Evolutionary conservation across 2,797 vertebrate species (phyloP).

Genomic region (Sternarchorhynchus goeldii): DNA sequence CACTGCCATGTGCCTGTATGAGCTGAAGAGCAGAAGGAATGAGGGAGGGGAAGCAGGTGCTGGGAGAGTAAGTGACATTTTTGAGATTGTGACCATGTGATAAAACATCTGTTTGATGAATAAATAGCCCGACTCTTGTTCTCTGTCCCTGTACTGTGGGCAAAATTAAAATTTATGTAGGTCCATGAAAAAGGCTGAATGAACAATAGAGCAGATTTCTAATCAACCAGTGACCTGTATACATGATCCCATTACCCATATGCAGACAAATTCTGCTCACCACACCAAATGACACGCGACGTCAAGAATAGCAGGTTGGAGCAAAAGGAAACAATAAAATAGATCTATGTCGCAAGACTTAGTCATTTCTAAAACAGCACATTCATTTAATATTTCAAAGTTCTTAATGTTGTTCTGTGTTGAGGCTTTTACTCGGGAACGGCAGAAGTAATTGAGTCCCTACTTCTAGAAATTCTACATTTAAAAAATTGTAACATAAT

Average conservation of each 20-base stretch:
- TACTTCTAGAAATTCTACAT: too few species aligned
- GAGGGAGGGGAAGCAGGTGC: background rate
- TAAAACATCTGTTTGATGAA: slow-evolving; percentile 34
- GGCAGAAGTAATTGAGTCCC: too few species aligned
- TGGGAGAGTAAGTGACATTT: slow-evolving; percentile 40
- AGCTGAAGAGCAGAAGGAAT: slow-evolving; percentile 33
- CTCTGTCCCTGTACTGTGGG: slow-evolving; percentile 1
- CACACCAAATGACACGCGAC: background rate
- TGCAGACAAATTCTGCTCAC: background rate
- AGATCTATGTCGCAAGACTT: too few species aligned
- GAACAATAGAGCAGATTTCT: background rate
- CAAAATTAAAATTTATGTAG: slow-evolving; percentile 7
- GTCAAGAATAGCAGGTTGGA: too few species aligned
- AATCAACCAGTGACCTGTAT: background rate
- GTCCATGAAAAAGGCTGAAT: slow-evolving; percentile 11
- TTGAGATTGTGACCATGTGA: slow-evolving; percentile 39
- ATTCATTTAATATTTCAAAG: too few species aligned
- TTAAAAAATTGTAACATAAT: too few species aligned
- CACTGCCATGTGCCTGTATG: slow-evolving; percentile 44
- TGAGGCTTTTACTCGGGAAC: too few species aligned
- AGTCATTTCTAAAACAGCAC: too few species aligned
- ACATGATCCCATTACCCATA: background rate
- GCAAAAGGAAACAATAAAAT: too few species aligned
- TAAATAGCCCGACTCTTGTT: background rate
- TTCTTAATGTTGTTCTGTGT: too few species aligned